Conservation (phyloP, 2,113 vertebrate genomes). For the Synchiropus splendidus region DNA sequence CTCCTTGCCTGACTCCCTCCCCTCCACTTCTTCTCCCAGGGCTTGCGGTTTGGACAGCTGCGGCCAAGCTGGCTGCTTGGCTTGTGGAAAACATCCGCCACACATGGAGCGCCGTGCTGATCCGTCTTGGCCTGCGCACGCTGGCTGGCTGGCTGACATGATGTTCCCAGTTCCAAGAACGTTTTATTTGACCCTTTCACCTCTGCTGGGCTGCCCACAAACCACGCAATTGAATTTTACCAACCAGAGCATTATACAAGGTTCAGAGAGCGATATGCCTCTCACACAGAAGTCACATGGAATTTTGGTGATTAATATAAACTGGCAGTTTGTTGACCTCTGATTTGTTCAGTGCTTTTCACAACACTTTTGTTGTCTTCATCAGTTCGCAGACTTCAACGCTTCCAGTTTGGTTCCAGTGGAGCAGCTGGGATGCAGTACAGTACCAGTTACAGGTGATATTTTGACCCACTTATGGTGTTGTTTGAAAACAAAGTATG, state of each 20-base stretch:
- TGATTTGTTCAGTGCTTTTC: no score
- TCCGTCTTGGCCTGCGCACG: constrained; percentile 46
- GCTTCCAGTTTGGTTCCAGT: no score
- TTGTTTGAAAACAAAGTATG: no score
- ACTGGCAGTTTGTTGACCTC: no score
- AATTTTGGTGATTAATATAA: no score
- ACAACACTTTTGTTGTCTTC: no score
- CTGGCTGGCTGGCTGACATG: constrained; percentile 22
- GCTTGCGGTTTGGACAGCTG: constrained; percentile 69
- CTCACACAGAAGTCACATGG: not conserved
- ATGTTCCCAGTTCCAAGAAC: constrained; percentile 33
- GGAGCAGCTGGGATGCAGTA: no score
- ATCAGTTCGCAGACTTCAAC: no score
- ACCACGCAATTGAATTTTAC: no score
- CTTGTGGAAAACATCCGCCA: constrained; percentile 87
- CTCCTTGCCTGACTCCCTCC: constrained; percentile 32
- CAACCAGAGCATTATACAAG: not conserved
- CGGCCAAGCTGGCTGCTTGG: constrained; percentile 79
- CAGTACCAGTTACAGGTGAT: no score
- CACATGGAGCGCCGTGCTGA: constrained; percentile 71
- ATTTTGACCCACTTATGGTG: no score
- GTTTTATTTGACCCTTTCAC: constrained; percentile 28
- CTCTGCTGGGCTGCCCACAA: constrained; percentile 5
- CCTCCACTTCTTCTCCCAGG: constrained; percentile 62
- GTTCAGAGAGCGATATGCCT: not conserved